These are phyloP conservation scores for Liodrosophila aerea DNA, from an alignment of 2,888 invertebrate genomes.

Conservation along the genomic window DNA sequence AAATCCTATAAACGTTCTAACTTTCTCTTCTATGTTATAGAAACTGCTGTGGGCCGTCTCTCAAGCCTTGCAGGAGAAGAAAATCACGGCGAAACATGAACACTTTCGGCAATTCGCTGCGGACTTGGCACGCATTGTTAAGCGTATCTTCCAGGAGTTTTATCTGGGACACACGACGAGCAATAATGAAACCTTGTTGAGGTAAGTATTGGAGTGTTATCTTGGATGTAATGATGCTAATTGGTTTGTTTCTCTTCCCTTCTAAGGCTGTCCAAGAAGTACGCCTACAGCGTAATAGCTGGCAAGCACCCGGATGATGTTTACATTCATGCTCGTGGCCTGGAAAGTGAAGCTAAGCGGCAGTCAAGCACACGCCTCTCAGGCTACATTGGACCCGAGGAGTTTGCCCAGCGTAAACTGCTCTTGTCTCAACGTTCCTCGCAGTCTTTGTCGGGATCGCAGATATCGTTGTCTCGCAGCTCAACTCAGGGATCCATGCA, in stretches of 20 bases:
- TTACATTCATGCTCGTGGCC: slow-evolving; percentile 77
- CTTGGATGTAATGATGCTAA: too few relatives aligned
- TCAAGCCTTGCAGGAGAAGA: slow-evolving; percentile 88
- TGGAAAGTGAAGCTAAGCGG: slow-evolving; percentile 71
- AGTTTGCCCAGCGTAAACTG: slow-evolving; percentile 76
- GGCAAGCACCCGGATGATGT: slow-evolving; percentile 87
- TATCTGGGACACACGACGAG: slow-evolving; percentile 86
- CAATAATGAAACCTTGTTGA: slow-evolving; percentile 90
- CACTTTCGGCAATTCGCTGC: slow-evolving; percentile 89
- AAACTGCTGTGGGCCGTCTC: slow-evolving; percentile 92
- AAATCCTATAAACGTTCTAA: neutral
- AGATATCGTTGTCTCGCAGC: slow-evolving; percentile 37
- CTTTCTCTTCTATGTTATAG: slow-evolving; percentile 78
- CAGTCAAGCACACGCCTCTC: slow-evolving; percentile 68
- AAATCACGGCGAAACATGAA: slow-evolving; percentile 86
- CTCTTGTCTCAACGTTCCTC: slow-evolving; percentile 46
- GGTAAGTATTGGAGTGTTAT: too few relatives aligned
- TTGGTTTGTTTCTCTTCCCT: slow-evolving; percentile 25
- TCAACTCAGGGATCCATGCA: slow-evolving; percentile 47
- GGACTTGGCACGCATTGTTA: slow-evolving; percentile 86
- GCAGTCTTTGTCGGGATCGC: slow-evolving; percentile 30
- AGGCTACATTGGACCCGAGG: slow-evolving; percentile 81
- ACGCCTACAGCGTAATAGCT: slow-evolving; percentile 86
- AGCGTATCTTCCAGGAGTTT: slow-evolving; percentile 85
- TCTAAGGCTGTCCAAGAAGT: slow-evolving; percentile 85